Conservation (phyloP, 35 echinoderm and acorn worm genomes). For the Nesometra sesokonis region DNA sequence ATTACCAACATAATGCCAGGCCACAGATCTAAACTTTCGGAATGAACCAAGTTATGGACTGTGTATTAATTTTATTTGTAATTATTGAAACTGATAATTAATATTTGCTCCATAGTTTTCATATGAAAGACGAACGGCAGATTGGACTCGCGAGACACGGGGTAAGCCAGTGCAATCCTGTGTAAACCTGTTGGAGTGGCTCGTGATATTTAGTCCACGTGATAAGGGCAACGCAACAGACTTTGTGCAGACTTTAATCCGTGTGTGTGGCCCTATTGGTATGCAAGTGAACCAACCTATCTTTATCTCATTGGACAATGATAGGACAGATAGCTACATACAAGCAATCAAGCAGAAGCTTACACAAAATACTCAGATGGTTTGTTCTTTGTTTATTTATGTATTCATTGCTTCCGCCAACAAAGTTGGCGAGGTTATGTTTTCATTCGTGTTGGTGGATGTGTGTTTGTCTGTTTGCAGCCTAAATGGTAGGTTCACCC, state of each 20-base stretch:
- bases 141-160: constrained; percentile 50
- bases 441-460: too few species aligned
- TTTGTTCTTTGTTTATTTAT: constrained; percentile 9
- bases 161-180: constrained; percentile 12
- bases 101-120: constrained; percentile 7
- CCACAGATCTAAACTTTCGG: too few species aligned
- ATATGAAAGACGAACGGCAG: constrained; percentile 42
- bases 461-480: too few species aligned
- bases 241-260: constrained; percentile 35
- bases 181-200: constrained; percentile 35
- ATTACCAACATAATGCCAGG: too few species aligned
- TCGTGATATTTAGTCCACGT: constrained; percentile 27
- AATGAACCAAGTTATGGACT: too few species aligned
- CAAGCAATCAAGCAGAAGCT: constrained; percentile 23
- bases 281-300: constrained; percentile 28
- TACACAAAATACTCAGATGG: constrained; percentile 28
- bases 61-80: too few species aligned
- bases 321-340: constrained; percentile 55
- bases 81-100: too few species aligned
- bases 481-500: too few species aligned
- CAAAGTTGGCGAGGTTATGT: too few species aligned
- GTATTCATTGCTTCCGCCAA: background rate
- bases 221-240: constrained; percentile 18
- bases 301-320: constrained; percentile 15
- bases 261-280: constrained; percentile 56